These are phyloP conservation scores for Leptinotarsa tumamoca DNA, from an alignment of 2,888 invertebrate genomes.

Conservation along the genomic window DNA sequence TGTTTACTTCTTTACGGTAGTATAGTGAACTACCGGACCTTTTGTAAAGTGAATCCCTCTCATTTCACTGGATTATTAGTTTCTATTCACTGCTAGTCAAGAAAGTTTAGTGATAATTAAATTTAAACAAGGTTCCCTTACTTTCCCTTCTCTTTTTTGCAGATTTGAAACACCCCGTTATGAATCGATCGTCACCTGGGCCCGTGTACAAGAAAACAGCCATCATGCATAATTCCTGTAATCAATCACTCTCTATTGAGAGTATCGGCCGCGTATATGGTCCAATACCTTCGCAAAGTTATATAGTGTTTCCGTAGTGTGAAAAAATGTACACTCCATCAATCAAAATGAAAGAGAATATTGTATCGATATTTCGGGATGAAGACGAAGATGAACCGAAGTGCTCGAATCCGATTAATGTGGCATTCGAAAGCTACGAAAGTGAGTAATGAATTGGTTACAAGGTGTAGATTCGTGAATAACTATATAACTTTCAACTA, in stretches of 20 bases:
- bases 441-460: not conserved
- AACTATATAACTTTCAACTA: not conserved
- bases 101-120: too few species aligned
- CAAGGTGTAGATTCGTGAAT: not conserved
- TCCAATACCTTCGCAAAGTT: conserved; percentile 47
- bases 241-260: conserved; percentile 50
- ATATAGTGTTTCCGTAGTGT: conserved; percentile 42
- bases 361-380: conserved; percentile 44
- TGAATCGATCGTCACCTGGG: conserved; percentile 38
- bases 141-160: conserved; percentile 20
- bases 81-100: too few species aligned
- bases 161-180: conserved; percentile 15
- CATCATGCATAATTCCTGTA: conserved; percentile 44
- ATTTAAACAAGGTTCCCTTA: not conserved
- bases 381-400: conserved; percentile 40
- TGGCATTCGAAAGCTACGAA: not conserved
- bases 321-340: conserved; percentile 49
- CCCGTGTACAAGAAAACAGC: conserved; percentile 36
- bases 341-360: conserved; percentile 47
- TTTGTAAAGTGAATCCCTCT: too few species aligned
- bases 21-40: too few species aligned
- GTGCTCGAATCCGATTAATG: not conserved
- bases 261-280: conserved; percentile 27
- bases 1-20: too few species aligned
- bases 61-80: too few species aligned